Conservation (phyloP, 2,113 vertebrate species). For the Cavia aperea region DNA sequence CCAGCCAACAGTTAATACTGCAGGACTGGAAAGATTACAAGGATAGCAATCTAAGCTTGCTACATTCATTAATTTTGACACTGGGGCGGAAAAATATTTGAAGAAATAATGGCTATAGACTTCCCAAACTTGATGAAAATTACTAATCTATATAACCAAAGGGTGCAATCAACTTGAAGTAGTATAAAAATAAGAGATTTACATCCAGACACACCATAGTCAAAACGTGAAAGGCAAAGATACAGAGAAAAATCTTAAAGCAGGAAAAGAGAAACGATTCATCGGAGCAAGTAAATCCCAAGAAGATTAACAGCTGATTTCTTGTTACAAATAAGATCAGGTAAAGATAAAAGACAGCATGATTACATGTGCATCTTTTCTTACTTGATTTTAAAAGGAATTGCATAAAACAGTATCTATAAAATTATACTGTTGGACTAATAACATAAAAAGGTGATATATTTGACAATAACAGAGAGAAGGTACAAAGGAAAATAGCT, state of each 20-base stretch:
- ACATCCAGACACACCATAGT: background rate
- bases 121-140: background rate
- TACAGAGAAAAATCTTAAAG: background rate
- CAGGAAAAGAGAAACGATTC: background rate
- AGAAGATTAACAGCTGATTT: background rate
- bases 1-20: background rate
- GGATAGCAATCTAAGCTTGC: background rate
- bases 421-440: background rate
- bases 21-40: background rate
- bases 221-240: background rate
- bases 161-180: background rate
- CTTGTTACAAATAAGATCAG: background rate
- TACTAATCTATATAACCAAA: background rate
- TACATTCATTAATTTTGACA: background rate
- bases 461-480: background rate
- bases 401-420: background rate
- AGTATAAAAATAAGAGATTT: background rate
- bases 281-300: background rate
- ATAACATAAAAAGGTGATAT: background rate
- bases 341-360: background rate
- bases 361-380: background rate
- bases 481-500: background rate
- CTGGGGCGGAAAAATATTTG: background rate
- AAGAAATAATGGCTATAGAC: background rate
- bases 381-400: conserved; percentile 19